phyloP scores from a whole-genome alignment of 1,140 invertebrate species.

The Listronotus bonariensis region DNA sequence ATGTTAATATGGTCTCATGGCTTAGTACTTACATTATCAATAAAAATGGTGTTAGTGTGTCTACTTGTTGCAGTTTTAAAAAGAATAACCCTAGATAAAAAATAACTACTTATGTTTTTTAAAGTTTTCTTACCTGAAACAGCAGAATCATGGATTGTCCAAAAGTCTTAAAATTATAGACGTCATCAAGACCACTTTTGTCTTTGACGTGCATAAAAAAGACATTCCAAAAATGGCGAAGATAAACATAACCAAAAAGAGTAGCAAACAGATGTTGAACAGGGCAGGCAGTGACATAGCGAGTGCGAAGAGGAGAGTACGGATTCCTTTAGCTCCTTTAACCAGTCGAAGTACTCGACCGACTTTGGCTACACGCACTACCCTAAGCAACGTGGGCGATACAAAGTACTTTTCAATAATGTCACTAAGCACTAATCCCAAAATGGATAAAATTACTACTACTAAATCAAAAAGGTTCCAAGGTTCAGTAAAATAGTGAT shows the following conservation, averaged over 20 bases:
- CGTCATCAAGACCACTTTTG: conserved; percentile 91
- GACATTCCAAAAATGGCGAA: conserved; percentile 99
- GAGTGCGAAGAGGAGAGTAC: conserved; percentile 94
- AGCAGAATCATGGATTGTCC: conserved; percentile 96
- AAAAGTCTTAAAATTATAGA: conserved; percentile 99
- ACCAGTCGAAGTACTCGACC: conserved; percentile 95
- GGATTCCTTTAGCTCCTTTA: conserved; percentile 96
- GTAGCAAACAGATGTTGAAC: conserved; percentile 97
- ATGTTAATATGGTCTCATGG: no score
- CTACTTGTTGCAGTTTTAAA: no score
- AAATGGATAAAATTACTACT: conserved; percentile 97
- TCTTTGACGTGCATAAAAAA: conserved; percentile 98
- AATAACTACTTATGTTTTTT: neutral
- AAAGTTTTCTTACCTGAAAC: conserved; percentile 76
- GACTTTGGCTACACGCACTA: conserved; percentile 96
- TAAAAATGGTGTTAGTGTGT: no score
- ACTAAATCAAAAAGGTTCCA: conserved; percentile 99
- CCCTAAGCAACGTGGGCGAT: conserved; percentile 94
- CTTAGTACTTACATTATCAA: no score
- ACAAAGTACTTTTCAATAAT: conserved; percentile 98
- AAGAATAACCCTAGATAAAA: no score
- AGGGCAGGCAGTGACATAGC: conserved; percentile 97
- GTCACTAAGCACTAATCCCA: conserved; percentile 93
- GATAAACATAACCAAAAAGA: conserved; percentile 99
- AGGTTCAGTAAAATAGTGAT: conserved; percentile 98